Evolutionary conservation across 2,113 vertebrate species (phyloP).

Genomic region (Sterrhoptilus dennistouni): DNA sequence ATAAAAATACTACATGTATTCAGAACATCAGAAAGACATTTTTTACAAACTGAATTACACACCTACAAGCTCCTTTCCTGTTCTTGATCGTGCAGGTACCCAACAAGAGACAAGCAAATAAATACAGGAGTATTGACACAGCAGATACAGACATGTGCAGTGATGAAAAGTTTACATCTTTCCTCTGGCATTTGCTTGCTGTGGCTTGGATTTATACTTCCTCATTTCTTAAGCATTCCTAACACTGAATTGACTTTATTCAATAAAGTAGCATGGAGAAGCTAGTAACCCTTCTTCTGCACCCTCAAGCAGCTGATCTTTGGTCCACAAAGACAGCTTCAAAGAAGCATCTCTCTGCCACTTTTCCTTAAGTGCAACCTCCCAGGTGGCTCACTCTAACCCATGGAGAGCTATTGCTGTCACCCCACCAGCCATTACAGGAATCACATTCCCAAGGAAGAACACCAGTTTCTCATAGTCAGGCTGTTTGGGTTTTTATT

Average conservation of each 20-base stretch:
- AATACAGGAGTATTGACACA: neutral
- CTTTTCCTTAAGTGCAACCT: neutral
- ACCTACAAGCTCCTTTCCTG: neutral
- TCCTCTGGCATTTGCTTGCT: neutral
- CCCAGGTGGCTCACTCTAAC: neutral
- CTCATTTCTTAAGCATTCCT: neutral
- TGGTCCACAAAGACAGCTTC: neutral
- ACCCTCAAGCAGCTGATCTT: neutral
- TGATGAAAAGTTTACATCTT: neutral
- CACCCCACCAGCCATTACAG: neutral
- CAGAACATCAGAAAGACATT: neutral
- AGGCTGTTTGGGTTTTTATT: constrained; percentile 33
- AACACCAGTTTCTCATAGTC: neutral
- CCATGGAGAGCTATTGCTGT: neutral
- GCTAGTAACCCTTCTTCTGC: neutral
- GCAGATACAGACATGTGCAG: neutral
- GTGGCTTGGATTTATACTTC: neutral
- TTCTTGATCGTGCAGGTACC: neutral
- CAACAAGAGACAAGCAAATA: neutral
- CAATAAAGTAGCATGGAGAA: neutral
- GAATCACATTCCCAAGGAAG: neutral
- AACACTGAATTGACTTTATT: neutral
- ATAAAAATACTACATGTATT: neutral
- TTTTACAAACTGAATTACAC: neutral
- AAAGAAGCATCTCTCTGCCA: neutral